These are phyloP conservation scores for Tachysurus vachellii DNA, from an alignment of 2,113 vertebrate genomes.

Conservation along the genomic window DNA sequence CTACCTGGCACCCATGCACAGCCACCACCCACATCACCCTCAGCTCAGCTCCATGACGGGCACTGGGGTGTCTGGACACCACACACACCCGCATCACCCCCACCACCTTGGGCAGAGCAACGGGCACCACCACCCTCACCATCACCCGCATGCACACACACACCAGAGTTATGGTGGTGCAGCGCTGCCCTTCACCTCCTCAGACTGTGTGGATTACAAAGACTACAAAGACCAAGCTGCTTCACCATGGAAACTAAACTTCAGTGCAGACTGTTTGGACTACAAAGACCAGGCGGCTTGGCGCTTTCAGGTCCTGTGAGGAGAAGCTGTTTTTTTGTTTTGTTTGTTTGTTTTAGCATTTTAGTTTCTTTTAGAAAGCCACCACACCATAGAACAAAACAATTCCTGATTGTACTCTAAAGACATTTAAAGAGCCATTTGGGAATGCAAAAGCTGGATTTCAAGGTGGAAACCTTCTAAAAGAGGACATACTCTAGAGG, in stretches of 20 bases:
- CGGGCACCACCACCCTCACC: conserved; percentile 80
- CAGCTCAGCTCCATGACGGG: conserved; percentile 91
- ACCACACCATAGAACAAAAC: neutral
- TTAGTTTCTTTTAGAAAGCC: conserved; percentile 14
- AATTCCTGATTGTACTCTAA: neutral
- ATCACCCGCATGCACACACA: conserved; percentile 78
- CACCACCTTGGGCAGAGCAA: conserved; percentile 85
- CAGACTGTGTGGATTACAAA: conserved; percentile 98
- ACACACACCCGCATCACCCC: conserved; percentile 84
- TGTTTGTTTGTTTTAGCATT: conserved; percentile 6
- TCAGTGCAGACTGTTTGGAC: conserved; percentile 95
- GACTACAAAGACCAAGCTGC: conserved; percentile 75
- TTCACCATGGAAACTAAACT: conserved; percentile 95
- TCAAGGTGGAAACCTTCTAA: neutral
- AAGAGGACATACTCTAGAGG: neutral
- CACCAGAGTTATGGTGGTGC: conserved; percentile 83
- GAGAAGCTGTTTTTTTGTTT: conserved; percentile 60
- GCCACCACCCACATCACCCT: conserved; percentile 82
- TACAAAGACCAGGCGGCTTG: conserved; percentile 98
- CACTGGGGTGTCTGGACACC: conserved; percentile 80
- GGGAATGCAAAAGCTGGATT: conserved; percentile 13
- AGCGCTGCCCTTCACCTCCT: conserved; percentile 86
- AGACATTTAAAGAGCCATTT: conserved; percentile 3
- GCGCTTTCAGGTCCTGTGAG: conserved; percentile 97
- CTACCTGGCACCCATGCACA: conserved; percentile 91